A percentile compares a stretch with the other conserved stretches of the same genome.
phyloP scores from a whole-genome alignment of 2,888 invertebrate genomes.

The Polyommatus iphigenia region DNA sequence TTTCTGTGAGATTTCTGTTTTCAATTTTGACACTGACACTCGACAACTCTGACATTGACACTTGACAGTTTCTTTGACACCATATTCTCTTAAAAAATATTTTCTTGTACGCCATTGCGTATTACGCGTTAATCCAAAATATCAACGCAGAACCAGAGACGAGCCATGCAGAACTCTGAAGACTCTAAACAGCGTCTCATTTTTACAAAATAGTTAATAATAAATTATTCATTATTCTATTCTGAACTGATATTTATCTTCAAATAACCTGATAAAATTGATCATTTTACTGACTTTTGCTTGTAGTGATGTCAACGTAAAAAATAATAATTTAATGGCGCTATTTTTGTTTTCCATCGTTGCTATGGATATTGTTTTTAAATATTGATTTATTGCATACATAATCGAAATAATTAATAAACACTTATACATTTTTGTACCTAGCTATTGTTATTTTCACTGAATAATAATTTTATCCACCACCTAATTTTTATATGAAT shows the following conservation, averaged over 20 bases:
- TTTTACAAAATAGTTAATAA: too few relatives aligned
- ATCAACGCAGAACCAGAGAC: too few relatives aligned
- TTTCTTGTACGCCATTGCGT: too few relatives aligned
- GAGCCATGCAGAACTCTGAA: too few relatives aligned
- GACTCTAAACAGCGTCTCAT: too few relatives aligned
- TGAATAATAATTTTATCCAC: neutral
- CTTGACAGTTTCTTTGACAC: neutral
- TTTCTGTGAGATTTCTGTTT: conserved; percentile 12
- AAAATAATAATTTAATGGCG: conserved; percentile 44
- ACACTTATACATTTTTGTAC: neutral
- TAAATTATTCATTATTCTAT: too few relatives aligned
- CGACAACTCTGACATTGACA: neutral
- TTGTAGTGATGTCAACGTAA: neutral
- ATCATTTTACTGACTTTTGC: too few relatives aligned
- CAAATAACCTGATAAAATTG: too few relatives aligned
- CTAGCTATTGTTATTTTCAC: neutral
- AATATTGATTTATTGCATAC: conserved; percentile 24
- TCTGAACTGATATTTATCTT: too few relatives aligned
- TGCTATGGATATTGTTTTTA: conserved; percentile 55
- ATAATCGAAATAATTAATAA: neutral
- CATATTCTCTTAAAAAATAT: too few relatives aligned
- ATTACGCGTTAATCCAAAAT: too few relatives aligned
- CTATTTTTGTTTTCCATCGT: conserved; percentile 64
- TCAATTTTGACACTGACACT: conserved; percentile 30
- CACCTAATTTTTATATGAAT: neutral